A percentile compares a stretch with the other conserved stretches of the same genome.
Conservation (phyloP, 2,797 vertebrate genomes). For the Odontamblyopus rebecca region DNA sequence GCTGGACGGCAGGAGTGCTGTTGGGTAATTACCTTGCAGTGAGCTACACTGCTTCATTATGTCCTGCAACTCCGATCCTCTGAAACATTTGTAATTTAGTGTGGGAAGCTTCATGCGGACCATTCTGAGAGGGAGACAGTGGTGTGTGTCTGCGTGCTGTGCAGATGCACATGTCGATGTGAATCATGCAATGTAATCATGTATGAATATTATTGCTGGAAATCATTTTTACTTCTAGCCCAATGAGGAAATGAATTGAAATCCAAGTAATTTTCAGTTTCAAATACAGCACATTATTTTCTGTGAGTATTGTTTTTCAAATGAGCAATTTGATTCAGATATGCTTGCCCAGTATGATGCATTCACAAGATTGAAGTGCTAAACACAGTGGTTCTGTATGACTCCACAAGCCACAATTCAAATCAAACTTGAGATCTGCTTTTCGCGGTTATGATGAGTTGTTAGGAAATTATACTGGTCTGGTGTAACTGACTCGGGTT, state of each 20-base stretch:
- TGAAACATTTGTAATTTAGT: conserved; percentile 92
- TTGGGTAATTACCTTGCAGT: conserved; percentile 98
- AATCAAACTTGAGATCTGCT: neutral
- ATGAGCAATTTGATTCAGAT: conserved; percentile 41
- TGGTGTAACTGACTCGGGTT: conserved; percentile 13
- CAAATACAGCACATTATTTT: conserved; percentile 63
- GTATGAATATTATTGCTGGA: conserved; percentile 56
- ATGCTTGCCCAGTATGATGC: conserved; percentile 5
- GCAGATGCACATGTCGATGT: conserved; percentile 11
- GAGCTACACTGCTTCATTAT: conserved; percentile 94
- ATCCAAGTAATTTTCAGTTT: conserved; percentile 59
- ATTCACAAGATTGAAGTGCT: conserved; percentile 11
- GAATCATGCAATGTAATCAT: conserved; percentile 36
- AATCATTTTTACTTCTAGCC: neutral
- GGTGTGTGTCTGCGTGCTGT: conserved; percentile 27
- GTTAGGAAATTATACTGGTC: neutral
- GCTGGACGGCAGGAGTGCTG: conserved; percentile 85
- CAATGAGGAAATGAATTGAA: conserved; percentile 53
- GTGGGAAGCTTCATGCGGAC: conserved; percentile 73
- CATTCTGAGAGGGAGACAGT: conserved; percentile 68
- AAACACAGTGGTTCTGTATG: conserved; percentile 2
- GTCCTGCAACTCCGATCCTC: conserved; percentile 86
- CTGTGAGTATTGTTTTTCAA: conserved; percentile 58
- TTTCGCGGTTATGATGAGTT: conserved; percentile 22
- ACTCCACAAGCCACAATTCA: neutral